Base-by-base conservation (phyloP, 2,888 invertebrate genomes). In the Pseudococcus viburni region DNA sequence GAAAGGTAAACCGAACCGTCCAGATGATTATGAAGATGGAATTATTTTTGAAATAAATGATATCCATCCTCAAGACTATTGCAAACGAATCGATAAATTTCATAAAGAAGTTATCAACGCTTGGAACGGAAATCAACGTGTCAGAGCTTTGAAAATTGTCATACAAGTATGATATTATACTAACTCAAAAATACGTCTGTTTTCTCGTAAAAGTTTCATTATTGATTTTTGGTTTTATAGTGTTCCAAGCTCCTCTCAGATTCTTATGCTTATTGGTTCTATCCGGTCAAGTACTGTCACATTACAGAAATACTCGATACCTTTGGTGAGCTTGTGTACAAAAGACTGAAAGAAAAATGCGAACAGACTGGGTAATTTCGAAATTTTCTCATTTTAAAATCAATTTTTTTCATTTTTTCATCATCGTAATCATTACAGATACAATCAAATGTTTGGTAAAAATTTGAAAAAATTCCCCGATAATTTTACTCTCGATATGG, bases 221-320 rank as follows among this genome's bases (percentile, higher is more conserved):
- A 33, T 33, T 33, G 26, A 33, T 33, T 84, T 89, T 86, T n/a
- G n/a, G n/a, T n/a, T 89, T 91, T 92, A 33, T 91, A 99, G 93
- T 98, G 98, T 92, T 96, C 98, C 59, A 98, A 99, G 92, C 93
- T 99, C 90, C 92, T 99, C 88, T 95, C 96, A 1, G 98, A 98
- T 91, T 95, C 96, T 4, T 95, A 95, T 89, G 98, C 97, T 0
- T 94, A 98, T 91, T 96, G 96, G 90, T 99, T 99, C 92, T 99
- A 99, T 93, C 99, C 99, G 0, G 98, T 98, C 92, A 99, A 99
- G 93, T 99, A 98, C 94, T 97, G 98, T 55, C 93, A 99, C 19
- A 95, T 99, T 88, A 98, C 98, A 15, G 99, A 99, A 92, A 96
- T 99, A 90, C 93, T 99, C 90, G 98, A 99, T 92, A 96, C 96